Percentiles rank a stretch among this genome's conserved stretches.
phyloP scores from a whole-genome alignment of 2,888 invertebrate genomes.

The Agriopis marginaria region DNA sequence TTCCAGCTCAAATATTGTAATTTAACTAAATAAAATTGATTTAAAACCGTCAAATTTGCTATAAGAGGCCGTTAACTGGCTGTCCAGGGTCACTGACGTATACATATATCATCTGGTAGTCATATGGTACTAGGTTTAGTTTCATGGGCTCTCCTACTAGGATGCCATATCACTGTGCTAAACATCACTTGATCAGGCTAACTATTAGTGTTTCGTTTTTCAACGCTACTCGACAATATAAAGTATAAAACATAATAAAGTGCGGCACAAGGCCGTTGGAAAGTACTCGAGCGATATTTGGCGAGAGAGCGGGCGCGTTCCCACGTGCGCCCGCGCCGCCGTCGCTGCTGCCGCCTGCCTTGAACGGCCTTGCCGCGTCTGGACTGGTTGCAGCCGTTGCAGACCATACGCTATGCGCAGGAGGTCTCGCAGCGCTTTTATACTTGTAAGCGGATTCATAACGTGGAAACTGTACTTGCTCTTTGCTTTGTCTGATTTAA shows the following conservation, averaged over 20 bases:
- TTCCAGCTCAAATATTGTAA: too few relatives aligned
- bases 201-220: not conserved
- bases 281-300: conserved; percentile 29
- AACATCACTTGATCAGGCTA: not conserved
- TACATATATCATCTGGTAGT: too few relatives aligned
- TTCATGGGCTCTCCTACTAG: too few relatives aligned
- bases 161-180: too few relatives aligned
- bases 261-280: conserved; percentile 26
- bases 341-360: conserved; percentile 63
- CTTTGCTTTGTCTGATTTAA: too few relatives aligned
- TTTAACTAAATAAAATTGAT: too few relatives aligned
- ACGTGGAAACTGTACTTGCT: too few relatives aligned
- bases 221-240: not conserved
- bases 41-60: too few relatives aligned
- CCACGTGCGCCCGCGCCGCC: conserved; percentile 65
- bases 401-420: conserved; percentile 6
- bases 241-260: not conserved
- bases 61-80: too few relatives aligned
- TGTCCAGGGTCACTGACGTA: too few relatives aligned
- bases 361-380: conserved; percentile 79
- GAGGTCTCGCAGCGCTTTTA: not conserved
- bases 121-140: too few relatives aligned
- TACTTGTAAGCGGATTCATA: too few relatives aligned
- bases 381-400: conserved; percentile 44
- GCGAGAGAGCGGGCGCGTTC: conserved; percentile 53